Evolutionary conservation across 2,113 vertebrate species (phyloP), one percentile per base, ranked within the genome.

Genomic region (Crocuta crocuta): DNA sequence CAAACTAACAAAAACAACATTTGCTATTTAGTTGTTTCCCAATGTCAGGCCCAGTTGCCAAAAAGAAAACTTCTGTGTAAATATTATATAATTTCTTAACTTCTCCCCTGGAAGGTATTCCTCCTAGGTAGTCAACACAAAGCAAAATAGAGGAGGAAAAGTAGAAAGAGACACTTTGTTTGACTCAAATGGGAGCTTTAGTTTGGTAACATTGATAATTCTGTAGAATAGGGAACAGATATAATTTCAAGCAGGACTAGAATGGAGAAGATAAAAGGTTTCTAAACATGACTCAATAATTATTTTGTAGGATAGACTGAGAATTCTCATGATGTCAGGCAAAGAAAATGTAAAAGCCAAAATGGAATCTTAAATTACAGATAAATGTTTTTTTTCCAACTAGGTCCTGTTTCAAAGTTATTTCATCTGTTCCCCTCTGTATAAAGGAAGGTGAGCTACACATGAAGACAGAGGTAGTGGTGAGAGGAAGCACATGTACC

Each of bases 301-400:
- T 26, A 70, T 50, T 93, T 63, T n/a, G 1, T 45, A 70, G 73
- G 15, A 50, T 73, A 91, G 33, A 93, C 17, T 89, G 13, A 95
- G 31, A 94, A 74, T 10, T 17, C 65, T 58, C 16, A 39, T 86
- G 28, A 74, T 73, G 4, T 92, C 53, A 90, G n/a, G 3, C 10
- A 80, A 87, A 82, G 73, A 39, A 73, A 93, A 33, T 61, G 70
- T 80, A 83, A 73, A 94, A 91, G 31, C 23, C 28, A 91, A 89
- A 96, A 81, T 74, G 65, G 91, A 89, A 58, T 35, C 45, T 71
- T 89, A 91, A 71, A 65, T 43, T 73, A 76, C 5, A 45, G 55
- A 31, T 23, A 73, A 39, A 7, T 3, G 5, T n/a, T 84, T 92
- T 85, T 65, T 70, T 65, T 43, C 78, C 39, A 39, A 79, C 7